Conservation (phyloP, 2,797 vertebrate genomes). For the Phataginus tetradactyla region DNA sequence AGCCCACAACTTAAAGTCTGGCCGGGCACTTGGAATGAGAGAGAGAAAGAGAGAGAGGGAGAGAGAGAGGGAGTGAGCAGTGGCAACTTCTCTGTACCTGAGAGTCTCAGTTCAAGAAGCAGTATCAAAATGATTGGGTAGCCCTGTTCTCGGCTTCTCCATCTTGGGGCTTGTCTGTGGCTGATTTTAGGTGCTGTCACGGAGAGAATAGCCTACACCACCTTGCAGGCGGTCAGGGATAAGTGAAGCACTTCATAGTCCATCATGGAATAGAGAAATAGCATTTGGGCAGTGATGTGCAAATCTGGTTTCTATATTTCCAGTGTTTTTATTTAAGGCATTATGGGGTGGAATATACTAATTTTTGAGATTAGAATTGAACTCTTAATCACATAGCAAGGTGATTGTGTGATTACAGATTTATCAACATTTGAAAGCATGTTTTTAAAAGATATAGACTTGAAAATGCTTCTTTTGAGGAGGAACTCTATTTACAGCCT, state of each 20-base stretch:
- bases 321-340: background rate
- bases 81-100: background rate
- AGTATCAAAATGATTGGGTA: background rate
- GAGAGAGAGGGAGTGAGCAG: background rate
- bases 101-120: background rate
- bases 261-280: background rate
- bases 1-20: background rate
- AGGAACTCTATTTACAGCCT: background rate
- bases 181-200: background rate
- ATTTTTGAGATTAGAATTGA: background rate
- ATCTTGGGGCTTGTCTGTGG: accelerated
- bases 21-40: background rate
- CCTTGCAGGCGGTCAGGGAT: too few species aligned
- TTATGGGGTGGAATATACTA: background rate
- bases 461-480: background rate
- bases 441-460: slow-evolving; percentile 19
- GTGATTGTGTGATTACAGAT: background rate
- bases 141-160: background rate
- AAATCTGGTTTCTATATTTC: background rate
- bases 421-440: background rate
- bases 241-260: accelerated
- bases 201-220: background rate
- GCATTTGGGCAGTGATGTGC: background rate
- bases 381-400: background rate
- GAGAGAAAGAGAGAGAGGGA: background rate